Percentiles rank a stretch among this genome's conserved stretches.
phyloP scores from a whole-genome alignment of 1,140 invertebrate species.

The Tetramorium parvispinum region DNA sequence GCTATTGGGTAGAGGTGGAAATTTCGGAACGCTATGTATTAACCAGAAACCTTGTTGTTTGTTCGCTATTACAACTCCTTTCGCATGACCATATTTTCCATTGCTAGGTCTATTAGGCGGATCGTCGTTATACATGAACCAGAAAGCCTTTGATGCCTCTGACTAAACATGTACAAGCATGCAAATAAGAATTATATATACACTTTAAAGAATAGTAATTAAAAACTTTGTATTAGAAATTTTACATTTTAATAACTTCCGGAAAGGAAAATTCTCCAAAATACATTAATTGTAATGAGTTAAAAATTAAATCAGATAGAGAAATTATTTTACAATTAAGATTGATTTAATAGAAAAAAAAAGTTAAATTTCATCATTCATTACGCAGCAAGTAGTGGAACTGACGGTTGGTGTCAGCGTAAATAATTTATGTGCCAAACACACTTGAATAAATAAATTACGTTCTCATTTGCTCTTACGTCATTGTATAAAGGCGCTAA shows the following conservation, averaged over 20 bases:
- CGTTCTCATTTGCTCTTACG: conserved; percentile 74
- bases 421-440: not conserved
- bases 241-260: not conserved
- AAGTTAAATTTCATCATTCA: not conserved
- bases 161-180: conserved; percentile 69
- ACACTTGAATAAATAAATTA: not conserved
- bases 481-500: conserved; percentile 89
- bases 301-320: conserved; percentile 3
- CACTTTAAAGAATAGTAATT: not conserved
- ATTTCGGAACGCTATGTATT: conserved; percentile 96
- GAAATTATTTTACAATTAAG: not conserved
- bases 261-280: not conserved
- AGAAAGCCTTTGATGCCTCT: conserved; percentile 81
- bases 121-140: conserved; percentile 94
- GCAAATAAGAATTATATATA: conserved; percentile 1
- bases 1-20: conserved; percentile 87
- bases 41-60: conserved; percentile 93
- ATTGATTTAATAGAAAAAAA: not conserved
- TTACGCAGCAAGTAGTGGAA: not conserved
- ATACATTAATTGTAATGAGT: not conserved
- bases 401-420: not conserved
- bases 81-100: conserved; percentile 91
- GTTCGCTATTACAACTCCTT: conserved; percentile 93
- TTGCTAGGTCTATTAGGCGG: conserved; percentile 88
- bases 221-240: not conserved